These are phyloP conservation scores for Adelognathus sp. DNA, from an alignment of 2,888 invertebrate genomes.

Conservation along the genomic window DNA sequence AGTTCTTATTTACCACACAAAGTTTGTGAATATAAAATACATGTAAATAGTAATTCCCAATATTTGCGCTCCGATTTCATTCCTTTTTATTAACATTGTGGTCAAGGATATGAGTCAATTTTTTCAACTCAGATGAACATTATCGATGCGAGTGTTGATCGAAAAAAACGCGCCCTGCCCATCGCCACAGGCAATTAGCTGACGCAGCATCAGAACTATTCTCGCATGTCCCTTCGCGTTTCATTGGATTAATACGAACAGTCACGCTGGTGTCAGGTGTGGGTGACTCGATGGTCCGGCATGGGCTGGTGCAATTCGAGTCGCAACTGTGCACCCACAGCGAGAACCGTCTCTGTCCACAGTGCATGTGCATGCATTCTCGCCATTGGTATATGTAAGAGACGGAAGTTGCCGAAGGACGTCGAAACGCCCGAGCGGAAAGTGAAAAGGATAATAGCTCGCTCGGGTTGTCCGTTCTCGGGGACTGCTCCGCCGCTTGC, in stretches of 20 bases:
- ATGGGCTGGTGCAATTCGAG: constrained; percentile 44
- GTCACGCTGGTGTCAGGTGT: constrained; percentile 57
- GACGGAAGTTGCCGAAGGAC: constrained; percentile 70
- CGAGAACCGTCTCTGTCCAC: not conserved
- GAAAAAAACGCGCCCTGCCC: not conserved
- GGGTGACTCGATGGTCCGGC: constrained; percentile 59
- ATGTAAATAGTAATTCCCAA: too few relatives aligned
- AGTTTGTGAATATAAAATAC: too few relatives aligned
- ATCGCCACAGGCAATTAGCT: not conserved
- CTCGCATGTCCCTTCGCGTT: not conserved
- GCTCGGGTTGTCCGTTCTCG: not conserved
- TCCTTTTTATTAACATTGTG: too few relatives aligned
- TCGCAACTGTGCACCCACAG: not conserved
- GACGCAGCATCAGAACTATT: constrained; percentile 3
- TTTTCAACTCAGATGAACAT: too few relatives aligned
- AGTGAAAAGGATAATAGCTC: constrained; percentile 68
- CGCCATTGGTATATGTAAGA: constrained; percentile 36
- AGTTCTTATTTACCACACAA: too few relatives aligned
- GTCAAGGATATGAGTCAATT: too few relatives aligned
- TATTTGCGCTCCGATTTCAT: too few relatives aligned
- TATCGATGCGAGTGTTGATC: not conserved
- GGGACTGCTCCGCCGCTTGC: constrained; percentile 59
- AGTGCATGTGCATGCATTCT: constrained; percentile 9
- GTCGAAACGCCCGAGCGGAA: constrained; percentile 64
- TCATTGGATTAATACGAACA: not conserved